Percentiles rank a stretch among this genome's conserved stretches.
Conservation (phyloP, 2,888 invertebrate genomes). For the Rhimphoctona megacephalus region DNA sequence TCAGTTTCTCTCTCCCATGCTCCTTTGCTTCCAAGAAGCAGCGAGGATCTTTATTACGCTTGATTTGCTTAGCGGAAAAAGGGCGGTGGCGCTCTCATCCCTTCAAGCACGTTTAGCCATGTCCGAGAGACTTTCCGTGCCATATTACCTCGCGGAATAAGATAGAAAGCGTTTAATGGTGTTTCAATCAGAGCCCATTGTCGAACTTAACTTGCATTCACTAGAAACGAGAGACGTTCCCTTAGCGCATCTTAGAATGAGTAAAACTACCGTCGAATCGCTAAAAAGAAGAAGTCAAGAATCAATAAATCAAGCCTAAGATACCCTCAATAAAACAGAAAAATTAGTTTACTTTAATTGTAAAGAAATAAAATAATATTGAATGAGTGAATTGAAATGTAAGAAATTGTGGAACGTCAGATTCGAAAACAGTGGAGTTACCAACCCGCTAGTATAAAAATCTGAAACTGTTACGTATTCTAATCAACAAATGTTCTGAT, state of each 20-base stretch:
- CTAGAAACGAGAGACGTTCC: conserved; percentile 6
- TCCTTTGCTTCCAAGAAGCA: not conserved
- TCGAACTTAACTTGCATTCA: conserved; percentile 23
- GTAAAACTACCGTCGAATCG: conserved; percentile 19
- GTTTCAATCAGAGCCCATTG: conserved; percentile 63
- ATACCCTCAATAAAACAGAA: conserved; percentile 40
- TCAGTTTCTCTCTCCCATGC: not conserved
- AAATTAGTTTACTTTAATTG: conserved; percentile 10
- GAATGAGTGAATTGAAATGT: not conserved
- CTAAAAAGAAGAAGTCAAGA: not conserved
- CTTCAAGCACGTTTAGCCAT: conserved; percentile 50
- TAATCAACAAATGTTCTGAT: not conserved
- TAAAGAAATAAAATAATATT: not conserved
- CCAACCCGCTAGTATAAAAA: not conserved
- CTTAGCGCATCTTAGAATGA: not conserved
- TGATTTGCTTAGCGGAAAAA: conserved; percentile 57
- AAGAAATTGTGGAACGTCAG: too few relatives aligned
- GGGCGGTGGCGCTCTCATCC: conserved; percentile 3
- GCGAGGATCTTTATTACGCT: conserved; percentile 58
- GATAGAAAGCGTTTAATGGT: conserved; percentile 31
- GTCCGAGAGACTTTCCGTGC: conserved; percentile 30
- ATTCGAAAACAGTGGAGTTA: not conserved
- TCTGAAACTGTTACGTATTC: not conserved
- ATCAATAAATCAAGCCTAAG: conserved; percentile 10
- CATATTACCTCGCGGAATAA: conserved; percentile 1